Conservation (phyloP, 2,888 invertebrate genomes). For the Gymnosoma rotundatum region DNA sequence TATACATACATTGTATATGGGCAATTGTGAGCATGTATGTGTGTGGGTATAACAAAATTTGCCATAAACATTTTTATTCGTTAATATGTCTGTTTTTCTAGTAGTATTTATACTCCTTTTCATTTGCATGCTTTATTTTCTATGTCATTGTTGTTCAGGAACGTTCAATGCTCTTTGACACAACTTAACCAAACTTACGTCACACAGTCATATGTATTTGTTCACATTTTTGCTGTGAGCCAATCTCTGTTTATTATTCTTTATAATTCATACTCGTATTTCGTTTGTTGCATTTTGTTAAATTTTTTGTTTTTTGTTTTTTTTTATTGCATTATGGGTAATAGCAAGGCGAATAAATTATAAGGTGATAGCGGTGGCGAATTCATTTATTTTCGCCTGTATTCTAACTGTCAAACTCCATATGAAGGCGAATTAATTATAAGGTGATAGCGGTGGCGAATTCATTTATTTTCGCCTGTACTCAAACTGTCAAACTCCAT, state of each 20-base stretch:
- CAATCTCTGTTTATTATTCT: not conserved
- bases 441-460: no score
- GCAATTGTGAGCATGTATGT: not conserved
- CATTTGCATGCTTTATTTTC: constrained; percentile 31
- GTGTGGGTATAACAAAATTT: not conserved
- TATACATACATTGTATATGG: not conserved
- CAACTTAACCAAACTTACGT: constrained; percentile 38
- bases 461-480: no score
- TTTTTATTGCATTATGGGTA: not conserved
- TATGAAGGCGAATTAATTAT: no score
- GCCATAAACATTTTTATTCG: not conserved
- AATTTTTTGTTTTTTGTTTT: not conserved
- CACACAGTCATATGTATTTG: constrained; percentile 1
- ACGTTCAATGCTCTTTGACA: constrained; percentile 60
- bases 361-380: no score
- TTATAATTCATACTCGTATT: not conserved
- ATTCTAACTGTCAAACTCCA: no score
- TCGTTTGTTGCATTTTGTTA: constrained; percentile 2
- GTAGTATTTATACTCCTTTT: not conserved
- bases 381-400: no score
- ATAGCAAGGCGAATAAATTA: no score
- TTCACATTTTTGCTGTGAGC: not conserved
- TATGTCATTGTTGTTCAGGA: constrained; percentile 45
- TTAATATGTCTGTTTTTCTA: not conserved
- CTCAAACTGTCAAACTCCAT: no score